These are phyloP conservation scores for Numenius phaeopus DNA, from an alignment of 2,797 vertebrate species.

Conservation along the genomic window DNA sequence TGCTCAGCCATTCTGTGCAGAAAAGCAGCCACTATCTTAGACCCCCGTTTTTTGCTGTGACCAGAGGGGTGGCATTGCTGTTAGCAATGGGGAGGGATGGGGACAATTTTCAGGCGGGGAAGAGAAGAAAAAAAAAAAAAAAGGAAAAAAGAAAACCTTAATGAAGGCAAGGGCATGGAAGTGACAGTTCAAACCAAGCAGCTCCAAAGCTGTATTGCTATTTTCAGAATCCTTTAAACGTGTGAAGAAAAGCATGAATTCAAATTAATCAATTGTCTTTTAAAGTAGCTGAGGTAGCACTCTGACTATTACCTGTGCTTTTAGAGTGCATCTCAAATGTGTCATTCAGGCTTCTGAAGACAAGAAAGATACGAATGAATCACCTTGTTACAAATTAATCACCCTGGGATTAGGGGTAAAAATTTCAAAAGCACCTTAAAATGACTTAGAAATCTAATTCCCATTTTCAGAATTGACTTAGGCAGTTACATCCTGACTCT, in stretches of 20 bases:
- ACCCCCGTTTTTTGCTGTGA: not conserved
- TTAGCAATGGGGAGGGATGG: not conserved
- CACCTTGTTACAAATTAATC: conserved; percentile 68
- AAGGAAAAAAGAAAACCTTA: not conserved
- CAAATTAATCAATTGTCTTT: conserved; percentile 76
- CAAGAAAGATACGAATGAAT: conserved; percentile 50
- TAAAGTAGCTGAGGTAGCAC: conserved; percentile 69
- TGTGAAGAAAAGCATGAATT: conserved; percentile 62
- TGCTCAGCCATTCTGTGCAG: not conserved
- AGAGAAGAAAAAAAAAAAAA: not conserved
- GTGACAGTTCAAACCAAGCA: conserved; percentile 7
- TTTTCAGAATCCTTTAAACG: conserved; percentile 46
- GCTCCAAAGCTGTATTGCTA: conserved; percentile 5
- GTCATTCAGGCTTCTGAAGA: conserved; percentile 63
- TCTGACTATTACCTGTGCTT: conserved; percentile 62
- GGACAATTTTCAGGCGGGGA: not conserved
- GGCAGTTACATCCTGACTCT: conserved; percentile 38
- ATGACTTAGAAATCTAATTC: conserved; percentile 64
- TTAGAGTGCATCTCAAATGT: conserved; percentile 59
- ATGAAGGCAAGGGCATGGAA: not conserved
- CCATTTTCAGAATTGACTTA: conserved; percentile 63
- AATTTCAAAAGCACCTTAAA: conserved; percentile 68
- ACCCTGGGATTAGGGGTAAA: conserved; percentile 54
- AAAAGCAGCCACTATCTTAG: not conserved
- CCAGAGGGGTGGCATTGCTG: not conserved